A percentile compares a stretch with the other conserved stretches of the same genome.
These are phyloP conservation scores for Eufriesea mexicana DNA, from an alignment of 1,140 invertebrate genomes.

Conservation along the genomic window DNA sequence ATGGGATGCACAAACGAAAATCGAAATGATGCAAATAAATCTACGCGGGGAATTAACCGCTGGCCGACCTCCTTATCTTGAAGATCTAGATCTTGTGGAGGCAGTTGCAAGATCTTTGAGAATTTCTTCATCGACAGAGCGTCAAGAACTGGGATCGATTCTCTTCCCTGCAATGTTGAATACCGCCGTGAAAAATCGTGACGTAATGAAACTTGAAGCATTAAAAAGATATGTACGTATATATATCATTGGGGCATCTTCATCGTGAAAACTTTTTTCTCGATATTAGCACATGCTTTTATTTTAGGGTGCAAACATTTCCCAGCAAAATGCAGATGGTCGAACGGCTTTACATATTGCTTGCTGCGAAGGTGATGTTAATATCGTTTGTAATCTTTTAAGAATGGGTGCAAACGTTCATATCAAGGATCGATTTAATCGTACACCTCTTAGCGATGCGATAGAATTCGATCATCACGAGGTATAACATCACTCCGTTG, in stretches of 20 bases:
- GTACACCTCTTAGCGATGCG: constrained; percentile 85
- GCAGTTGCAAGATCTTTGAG: constrained; percentile 86
- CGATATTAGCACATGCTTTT: background rate
- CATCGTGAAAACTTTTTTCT: background rate
- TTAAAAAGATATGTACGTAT: constrained; percentile 81
- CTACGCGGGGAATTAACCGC: constrained; percentile 87
- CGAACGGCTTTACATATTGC: constrained; percentile 93
- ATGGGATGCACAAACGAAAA: constrained; percentile 89
- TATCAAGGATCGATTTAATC: constrained; percentile 85
- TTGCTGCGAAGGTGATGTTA: constrained; percentile 86
- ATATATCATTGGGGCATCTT: too few species aligned
- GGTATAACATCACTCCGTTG: constrained; percentile 72
- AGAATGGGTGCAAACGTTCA: constrained; percentile 94
- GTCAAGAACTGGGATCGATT: constrained; percentile 87
- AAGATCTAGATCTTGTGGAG: constrained; percentile 86
- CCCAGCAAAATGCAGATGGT: constrained; percentile 89
- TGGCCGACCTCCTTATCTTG: constrained; percentile 63
- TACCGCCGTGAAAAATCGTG: constrained; percentile 87
- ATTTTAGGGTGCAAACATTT: constrained; percentile 88
- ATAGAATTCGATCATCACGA: constrained; percentile 85
- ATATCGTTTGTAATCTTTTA: constrained; percentile 89
- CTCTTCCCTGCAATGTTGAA: constrained; percentile 91
- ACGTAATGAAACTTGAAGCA: constrained; percentile 84
- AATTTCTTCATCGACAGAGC: constrained; percentile 87
- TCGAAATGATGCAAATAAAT: constrained; percentile 91